Base-by-base conservation (phyloP, 2,888 invertebrate genomes). In the Ochropleura leucogaster region DNA sequence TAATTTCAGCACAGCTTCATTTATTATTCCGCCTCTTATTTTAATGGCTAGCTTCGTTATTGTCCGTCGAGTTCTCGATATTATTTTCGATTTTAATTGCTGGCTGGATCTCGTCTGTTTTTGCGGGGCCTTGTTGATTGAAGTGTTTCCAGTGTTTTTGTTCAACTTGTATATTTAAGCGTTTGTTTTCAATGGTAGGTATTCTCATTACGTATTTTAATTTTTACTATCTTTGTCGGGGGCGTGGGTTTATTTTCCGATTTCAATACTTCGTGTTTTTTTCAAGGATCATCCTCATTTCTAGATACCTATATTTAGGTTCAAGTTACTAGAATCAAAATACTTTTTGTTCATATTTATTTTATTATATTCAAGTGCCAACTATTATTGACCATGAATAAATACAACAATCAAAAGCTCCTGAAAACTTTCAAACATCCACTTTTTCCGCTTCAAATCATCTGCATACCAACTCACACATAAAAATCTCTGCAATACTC, bases 11-110 rank as follows among this genome's bases (percentile, higher is more conserved):
- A 88, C 85, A 81, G 88, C 92, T 92, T 94, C 94, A 92, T 95
- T 95, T 95, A 95, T 94, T 95, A 96, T 95, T 95, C 95, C 93
- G 89, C 93, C 88, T 95, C 94, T 95, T 95, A 95, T 96, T 96
- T 95, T 96, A 96, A 96, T 96, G 95, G 95, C 90, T 92, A 91
- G 94, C 92, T 95, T 96, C 96, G 96, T 96, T 96, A 95, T 95
- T 93, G 94, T 94, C 92, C 92, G 88, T 87, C 89, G 90, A 89
- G 89, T 90, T 92, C 91, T 92, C 92, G 91, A 95, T 95, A 94
- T 94, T 94, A 94, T 95, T 95, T 94, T 91, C 91, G 90, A 91
- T 90, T 94, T 93, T 95, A 95, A 96, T 96, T 95, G 94, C 92
- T 91, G 86, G 83, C 85, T 88, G 86, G 86, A 86, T 90, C 88